phyloP scores from a whole-genome alignment of 2,888 invertebrate genomes.

The Myopa tessellatipennis region DNA sequence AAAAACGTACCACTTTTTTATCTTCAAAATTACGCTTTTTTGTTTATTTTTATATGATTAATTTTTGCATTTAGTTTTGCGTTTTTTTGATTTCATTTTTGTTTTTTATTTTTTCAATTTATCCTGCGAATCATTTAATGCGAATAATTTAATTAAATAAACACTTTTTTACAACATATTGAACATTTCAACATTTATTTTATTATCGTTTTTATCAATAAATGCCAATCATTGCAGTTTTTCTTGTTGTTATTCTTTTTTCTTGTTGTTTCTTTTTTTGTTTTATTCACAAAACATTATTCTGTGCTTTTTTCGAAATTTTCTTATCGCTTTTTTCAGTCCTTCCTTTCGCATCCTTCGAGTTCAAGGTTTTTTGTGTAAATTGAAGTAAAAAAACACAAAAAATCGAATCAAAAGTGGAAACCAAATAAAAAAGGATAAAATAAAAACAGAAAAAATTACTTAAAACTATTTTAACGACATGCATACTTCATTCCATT shows the following conservation, averaged over 20 bases:
- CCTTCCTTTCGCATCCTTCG: background rate
- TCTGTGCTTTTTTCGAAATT: background rate
- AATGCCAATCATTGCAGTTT: no score
- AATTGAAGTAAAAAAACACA: background rate
- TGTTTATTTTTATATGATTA: no score
- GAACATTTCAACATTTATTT: no score
- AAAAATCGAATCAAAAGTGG: background rate
- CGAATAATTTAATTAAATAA: background rate
- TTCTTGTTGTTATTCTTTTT: background rate
- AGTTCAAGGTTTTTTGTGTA: slow-evolving; percentile 35
- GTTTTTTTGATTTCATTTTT: background rate
- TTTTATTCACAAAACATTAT: background rate
- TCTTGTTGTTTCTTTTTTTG: background rate
- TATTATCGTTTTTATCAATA: no score
- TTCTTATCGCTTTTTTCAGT: background rate
- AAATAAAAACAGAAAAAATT: background rate
- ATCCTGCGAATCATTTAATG: background rate
- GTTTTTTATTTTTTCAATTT: background rate
- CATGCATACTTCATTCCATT: background rate
- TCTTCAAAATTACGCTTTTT: no score
- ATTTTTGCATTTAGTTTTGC: background rate
- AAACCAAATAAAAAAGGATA: background rate
- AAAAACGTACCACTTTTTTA: no score
- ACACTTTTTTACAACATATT: background rate
- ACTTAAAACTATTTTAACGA: background rate